phyloP scores from a whole-genome alignment of 2,113 vertebrate genomes.

The Colinus virginianus region DNA sequence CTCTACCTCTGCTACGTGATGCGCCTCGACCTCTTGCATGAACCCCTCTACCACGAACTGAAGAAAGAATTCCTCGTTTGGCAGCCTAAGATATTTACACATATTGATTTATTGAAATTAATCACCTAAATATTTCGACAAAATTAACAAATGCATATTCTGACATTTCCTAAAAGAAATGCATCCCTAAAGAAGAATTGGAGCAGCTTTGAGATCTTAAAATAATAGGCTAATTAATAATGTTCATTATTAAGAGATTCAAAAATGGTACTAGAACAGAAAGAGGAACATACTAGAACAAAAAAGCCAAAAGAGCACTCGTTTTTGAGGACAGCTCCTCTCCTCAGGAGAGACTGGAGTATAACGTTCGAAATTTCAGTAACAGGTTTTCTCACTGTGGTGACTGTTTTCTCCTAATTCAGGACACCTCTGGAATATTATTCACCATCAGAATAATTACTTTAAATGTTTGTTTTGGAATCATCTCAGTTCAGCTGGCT shows the following conservation, averaged over 20 bases:
- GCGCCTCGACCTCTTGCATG: constrained; percentile 86
- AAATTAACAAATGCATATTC: background rate
- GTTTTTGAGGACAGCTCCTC: background rate
- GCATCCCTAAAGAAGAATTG: background rate
- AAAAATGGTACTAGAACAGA: background rate
- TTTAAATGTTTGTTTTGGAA: background rate
- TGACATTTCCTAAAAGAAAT: background rate
- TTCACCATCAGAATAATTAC: background rate
- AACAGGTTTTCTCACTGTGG: background rate
- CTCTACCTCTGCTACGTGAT: constrained; percentile 83
- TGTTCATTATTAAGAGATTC: background rate
- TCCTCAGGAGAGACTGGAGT: background rate
- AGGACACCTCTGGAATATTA: background rate
- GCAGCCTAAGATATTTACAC: constrained; percentile 84
- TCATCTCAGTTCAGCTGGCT: background rate
- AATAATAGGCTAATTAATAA: background rate
- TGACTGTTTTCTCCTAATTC: background rate
- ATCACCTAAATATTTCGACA: background rate
- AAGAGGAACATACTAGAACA: background rate
- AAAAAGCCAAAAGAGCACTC: background rate
- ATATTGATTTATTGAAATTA: background rate
- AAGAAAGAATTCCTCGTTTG: constrained; percentile 91
- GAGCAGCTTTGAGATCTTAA: background rate
- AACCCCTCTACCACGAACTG: constrained; percentile 86
- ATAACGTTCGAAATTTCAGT: background rate